phyloP scores from a whole-genome alignment of 53 echinoderm and acorn worm genomes.

The Hippasteria phrygiana region DNA sequence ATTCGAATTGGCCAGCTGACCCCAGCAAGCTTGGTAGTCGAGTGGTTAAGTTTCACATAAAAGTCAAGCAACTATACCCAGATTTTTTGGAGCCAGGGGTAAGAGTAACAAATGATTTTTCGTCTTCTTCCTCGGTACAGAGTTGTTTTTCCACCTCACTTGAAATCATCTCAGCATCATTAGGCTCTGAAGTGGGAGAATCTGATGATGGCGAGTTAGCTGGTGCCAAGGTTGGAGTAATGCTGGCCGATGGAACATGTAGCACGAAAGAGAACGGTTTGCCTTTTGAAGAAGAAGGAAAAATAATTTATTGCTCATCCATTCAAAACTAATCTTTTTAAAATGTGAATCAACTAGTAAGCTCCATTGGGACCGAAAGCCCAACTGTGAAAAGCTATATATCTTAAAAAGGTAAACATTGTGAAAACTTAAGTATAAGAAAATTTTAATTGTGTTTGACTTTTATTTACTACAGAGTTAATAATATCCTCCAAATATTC shows the following conservation, averaged over 20 bases:
- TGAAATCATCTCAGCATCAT: slow-evolving; percentile 29
- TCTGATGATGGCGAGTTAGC: slow-evolving; percentile 53
- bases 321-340: not conserved
- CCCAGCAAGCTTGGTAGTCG: too few relatives aligned
- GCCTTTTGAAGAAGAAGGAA: slow-evolving; percentile 24
- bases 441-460: too few relatives aligned
- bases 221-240: slow-evolving; percentile 41
- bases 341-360: not conserved
- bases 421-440: too few relatives aligned
- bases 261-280: not conserved
- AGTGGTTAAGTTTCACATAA: too few relatives aligned
- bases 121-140: slow-evolving; percentile 42
- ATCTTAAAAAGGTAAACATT: too few relatives aligned
- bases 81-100: slow-evolving; percentile 41
- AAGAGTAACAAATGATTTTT: slow-evolving; percentile 30
- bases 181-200: slow-evolving; percentile 22
- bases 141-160: not conserved
- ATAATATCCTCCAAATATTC: too few relatives aligned
- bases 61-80: not conserved
- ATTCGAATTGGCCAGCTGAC: too few relatives aligned
- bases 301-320: not conserved
- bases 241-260: not conserved
- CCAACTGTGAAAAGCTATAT: too few relatives aligned
- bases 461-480: too few relatives aligned
- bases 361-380: too few relatives aligned